Percentiles rank a stretch among this genome's conserved stretches.
These are phyloP conservation scores for Mastomys coucha DNA, from an alignment of 2,113 vertebrate genomes.

Conservation along the genomic window DNA sequence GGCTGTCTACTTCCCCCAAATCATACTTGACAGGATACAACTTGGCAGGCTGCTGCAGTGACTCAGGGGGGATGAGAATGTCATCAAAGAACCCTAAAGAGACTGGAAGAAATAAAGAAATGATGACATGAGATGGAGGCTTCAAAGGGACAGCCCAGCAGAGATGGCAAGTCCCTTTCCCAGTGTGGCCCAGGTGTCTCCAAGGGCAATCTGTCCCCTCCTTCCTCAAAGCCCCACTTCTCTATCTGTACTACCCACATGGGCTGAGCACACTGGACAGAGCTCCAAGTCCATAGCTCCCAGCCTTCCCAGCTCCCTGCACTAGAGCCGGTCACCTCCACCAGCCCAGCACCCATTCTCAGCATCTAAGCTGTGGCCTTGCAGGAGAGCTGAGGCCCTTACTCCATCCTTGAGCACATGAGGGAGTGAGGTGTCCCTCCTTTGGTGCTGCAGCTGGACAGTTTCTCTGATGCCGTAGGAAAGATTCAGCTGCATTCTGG, in stretches of 20 bases:
- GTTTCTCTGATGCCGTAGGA: background rate
- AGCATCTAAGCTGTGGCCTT: background rate
- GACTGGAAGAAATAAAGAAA: conserved; percentile 86
- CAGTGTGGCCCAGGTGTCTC: background rate
- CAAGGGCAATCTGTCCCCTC: background rate
- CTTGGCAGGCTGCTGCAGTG: conserved; percentile 96
- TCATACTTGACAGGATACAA: conserved; percentile 92
- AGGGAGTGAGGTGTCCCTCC: accelerated
- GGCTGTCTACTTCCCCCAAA: background rate
- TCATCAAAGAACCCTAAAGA: conserved; percentile 97
- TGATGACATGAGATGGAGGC: accelerated
- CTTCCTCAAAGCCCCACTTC: background rate
- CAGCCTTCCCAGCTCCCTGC: background rate
- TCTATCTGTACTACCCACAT: background rate
- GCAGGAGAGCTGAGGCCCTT: background rate
- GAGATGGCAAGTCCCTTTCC: background rate
- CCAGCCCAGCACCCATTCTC: background rate
- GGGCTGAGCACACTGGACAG: background rate
- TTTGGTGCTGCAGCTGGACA: background rate
- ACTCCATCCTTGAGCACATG: accelerated
- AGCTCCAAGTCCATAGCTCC: background rate
- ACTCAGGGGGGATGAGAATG: conserved; percentile 96
- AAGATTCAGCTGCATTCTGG: background rate
- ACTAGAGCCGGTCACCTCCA: accelerated
- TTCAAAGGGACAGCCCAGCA: background rate